Percentiles rank a stretch among this genome's conserved stretches.
These are phyloP conservation scores for Uloborus plumipes DNA, from an alignment of 2,888 invertebrate species.

Conservation along the genomic window DNA sequence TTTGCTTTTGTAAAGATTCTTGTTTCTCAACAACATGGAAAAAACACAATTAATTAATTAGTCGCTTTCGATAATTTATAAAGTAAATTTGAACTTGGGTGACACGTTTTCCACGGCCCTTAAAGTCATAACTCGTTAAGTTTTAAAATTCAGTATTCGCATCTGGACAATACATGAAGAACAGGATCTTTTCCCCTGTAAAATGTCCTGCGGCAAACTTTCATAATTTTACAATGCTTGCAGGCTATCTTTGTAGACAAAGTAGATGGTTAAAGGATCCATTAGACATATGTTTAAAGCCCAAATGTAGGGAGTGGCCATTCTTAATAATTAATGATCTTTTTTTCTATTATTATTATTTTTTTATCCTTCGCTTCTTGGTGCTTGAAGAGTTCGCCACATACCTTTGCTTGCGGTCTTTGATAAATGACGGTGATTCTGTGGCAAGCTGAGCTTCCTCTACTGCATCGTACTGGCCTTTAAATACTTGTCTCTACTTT, in stretches of 20 bases:
- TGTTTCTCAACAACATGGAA: too few relatives aligned
- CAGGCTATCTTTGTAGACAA: constrained; percentile 25
- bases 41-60: too few relatives aligned
- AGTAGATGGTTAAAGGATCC: constrained; percentile 56
- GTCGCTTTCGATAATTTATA: too few relatives aligned
- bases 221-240: too few relatives aligned
- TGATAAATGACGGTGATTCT: constrained; percentile 41
- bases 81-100: too few relatives aligned
- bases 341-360: constrained; percentile 46
- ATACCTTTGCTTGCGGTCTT: constrained; percentile 45
- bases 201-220: too few relatives aligned
- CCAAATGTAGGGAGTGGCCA: constrained; percentile 55
- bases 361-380: constrained; percentile 17
- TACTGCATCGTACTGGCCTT: constrained; percentile 21
- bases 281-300: constrained; percentile 57
- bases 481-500: constrained; percentile 10
- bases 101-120: too few relatives aligned
- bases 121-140: too few relatives aligned
- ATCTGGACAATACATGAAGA: too few relatives aligned
- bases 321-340: constrained; percentile 63
- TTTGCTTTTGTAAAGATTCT: too few relatives aligned
- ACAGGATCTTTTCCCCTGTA: too few relatives aligned
- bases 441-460: constrained; percentile 14
- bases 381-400: constrained; percentile 45
- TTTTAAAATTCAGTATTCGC: too few relatives aligned